Evolutionary conservation across 2,113 vertebrate species (phyloP).

Genomic region (Cryptomyrus ogoouensis): DNA sequence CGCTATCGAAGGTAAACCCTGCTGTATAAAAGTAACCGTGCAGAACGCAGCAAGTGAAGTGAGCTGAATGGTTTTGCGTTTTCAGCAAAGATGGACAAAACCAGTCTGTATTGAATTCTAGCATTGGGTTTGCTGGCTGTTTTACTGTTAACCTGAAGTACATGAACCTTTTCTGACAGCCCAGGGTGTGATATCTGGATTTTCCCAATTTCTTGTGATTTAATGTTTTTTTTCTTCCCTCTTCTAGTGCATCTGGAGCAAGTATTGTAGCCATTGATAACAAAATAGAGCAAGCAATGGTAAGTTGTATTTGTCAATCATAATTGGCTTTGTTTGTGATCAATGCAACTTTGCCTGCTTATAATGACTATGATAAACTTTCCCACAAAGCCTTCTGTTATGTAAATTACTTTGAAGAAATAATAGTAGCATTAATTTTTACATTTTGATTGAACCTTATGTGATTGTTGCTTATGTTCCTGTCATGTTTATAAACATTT

Average conservation of each 20-base stretch:
- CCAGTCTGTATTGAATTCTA: background rate
- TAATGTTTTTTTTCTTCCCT: background rate
- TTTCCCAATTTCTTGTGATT: background rate
- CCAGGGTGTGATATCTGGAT: background rate
- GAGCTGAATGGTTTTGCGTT: background rate
- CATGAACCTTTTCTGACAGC: background rate
- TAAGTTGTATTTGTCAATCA: conserved; percentile 54
- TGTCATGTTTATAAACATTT: background rate
- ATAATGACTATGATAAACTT: background rate
- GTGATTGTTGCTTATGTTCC: background rate
- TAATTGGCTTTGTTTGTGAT: background rate
- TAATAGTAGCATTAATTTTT: background rate
- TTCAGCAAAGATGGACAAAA: background rate
- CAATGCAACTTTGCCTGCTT: background rate
- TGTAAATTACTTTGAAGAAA: background rate
- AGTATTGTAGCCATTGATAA: conserved; percentile 97
- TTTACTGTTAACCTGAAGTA: background rate
- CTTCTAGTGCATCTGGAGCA: conserved; percentile 78
- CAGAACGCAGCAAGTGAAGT: background rate
- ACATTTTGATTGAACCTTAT: background rate
- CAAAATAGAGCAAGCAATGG: conserved; percentile 99
- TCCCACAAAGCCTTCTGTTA: background rate
- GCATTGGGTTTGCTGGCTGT: background rate
- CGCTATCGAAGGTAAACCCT: background rate
- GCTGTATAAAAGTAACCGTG: background rate